Base-by-base conservation (phyloP, 2,888 invertebrate genomes). In the Eristalinus aeneus region DNA sequence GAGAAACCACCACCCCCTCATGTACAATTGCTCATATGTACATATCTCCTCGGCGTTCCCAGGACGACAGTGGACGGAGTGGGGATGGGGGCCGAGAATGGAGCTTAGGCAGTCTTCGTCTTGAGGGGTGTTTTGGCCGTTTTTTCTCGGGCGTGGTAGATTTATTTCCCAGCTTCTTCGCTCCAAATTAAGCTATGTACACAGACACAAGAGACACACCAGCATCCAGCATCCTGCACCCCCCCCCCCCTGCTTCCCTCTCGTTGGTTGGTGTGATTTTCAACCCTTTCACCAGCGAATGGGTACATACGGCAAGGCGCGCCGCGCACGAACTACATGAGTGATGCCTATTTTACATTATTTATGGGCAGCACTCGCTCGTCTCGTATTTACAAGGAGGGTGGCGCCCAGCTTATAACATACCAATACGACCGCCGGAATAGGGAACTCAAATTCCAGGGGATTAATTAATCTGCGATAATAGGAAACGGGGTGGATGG, bases 271-370 rank as follows among this genome's bases (percentile, higher is more conserved):
- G 73, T 77, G 77, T 78, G 86, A 82, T 77, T 77, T 78, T 65
- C 82, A 86, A 86, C 77, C 77, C 86, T 77, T 78, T 78, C 67
- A 77, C 32, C n/a, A 10, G 63, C 22, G 46, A 16, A n/a, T 64
- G 46, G 69, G 60, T 84, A 78, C 78, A 54, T 76, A 83, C 77
- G 53, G 23, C 20, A 61, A 74, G 34, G 75, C 75, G 72, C 74
- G 71, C 36, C 58, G 75, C 75, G 72, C 74, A 72, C 36, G 60
- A 75, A 72, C 76, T 76, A 82, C 82, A 80, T 84, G 85, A 86
- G 78, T 83, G 83, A 87, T 87, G 83, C 83, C 83, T 87, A 83
- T 79, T 87, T 87, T 83, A 87, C 83, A 87, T 87, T 87, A 87
- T 87, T 87, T 87, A 87, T 87, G 46, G 46, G 46, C 46, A 46